Evolutionary conservation across 2,888 invertebrate species (phyloP), one percentile per base, ranked within the genome.

Genomic region (Elegia similella): DNA sequence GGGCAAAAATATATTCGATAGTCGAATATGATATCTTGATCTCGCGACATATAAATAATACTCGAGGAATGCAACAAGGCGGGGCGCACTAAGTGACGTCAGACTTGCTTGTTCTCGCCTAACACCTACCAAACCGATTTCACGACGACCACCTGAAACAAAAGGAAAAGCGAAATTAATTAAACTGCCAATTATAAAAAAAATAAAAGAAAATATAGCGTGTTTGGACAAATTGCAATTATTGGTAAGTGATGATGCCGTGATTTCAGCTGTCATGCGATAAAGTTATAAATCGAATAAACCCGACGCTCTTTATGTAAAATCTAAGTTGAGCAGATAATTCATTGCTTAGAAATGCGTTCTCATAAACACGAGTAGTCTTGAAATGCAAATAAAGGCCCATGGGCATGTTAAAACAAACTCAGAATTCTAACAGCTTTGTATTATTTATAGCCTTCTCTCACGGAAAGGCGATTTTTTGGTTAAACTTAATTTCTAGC

Each of bases 141-240:
- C 82, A 76, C 81, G 86, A 80, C 82, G 90, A 80, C 87, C 84
- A 92, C 87, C 92, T 92, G 92, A 75, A 92, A 92, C 92, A 92
- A 92, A 91, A 88, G 87, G 84, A 88, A 88, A 92, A 92, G 92
- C 92, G 82, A 92, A 92, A 92, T 92, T 92, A 92, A 92, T 92
- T 67, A 86, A 84, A 88, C 83, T 74, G 90, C 90, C 88, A 90
- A 87, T 87, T 65, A 86, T 80, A 84, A 85, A 73, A 78, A 83
- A 84, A 72, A 78, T 78, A 78, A 72, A 68, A n/a, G n/a, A n/a
- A n/a, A 80, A 81, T 66, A 72, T 62, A 74, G 72, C 72, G 67
- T 66, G 66, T 64, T 69, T 52, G 58, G 42, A 55, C 55, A 62
- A 58, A 63, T 57, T 56, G 70, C 70, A 60, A 62, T 62, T 61